Base-by-base conservation (phyloP, 2,797 vertebrate genomes). In the Bovichtus diacanthus region DNA sequence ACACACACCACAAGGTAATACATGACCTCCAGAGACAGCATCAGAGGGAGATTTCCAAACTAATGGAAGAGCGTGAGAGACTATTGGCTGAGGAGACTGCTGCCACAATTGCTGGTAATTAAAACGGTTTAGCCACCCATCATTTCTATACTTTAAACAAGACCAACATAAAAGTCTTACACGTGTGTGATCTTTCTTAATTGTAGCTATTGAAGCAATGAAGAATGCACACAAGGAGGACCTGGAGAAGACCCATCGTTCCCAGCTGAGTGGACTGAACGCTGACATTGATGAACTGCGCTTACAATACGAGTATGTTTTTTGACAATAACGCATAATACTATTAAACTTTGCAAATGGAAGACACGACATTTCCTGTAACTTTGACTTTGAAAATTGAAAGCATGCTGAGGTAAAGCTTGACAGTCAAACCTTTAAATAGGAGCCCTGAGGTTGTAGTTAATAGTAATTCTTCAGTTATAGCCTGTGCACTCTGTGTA, bases 181-280 rank as follows among this genome's bases (percentile, higher is more conserved):
- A 27, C 23, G 1, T 60, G 23, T 67, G 12, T 49, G 6, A 34
- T 85, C 1, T 49, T 1, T 60, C 7, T 74, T 70, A 76, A 56
- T 23, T 55, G 0, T 80, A 99, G 98, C 98, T 81, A 99, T 99
- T 2, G 98, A 99, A 94, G 98, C 98, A 84, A 99, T 99, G 98
- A 99, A 98, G 93, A 99, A 99, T 0, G 98, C 98, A 0, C 98
- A 99, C 91, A 95, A 96, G 31, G 98, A 99, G 89, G 98, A 99
- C 73, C 90, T 99, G 93, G 97, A 98, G 90, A 99, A 99, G 91
- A 96, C 94, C 49, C 97, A 99, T 49, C 95, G 98, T 56, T 97
- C 97, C 15, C 98, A 97, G 88, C 95, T 98, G 86, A 98, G 96
- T 77, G 97, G 98, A 18, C 90, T 97, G 81, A 97, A 97, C 43